Base-by-base conservation (phyloP, 2,888 invertebrate genomes). In the Bembecia ichneumoniformis region DNA sequence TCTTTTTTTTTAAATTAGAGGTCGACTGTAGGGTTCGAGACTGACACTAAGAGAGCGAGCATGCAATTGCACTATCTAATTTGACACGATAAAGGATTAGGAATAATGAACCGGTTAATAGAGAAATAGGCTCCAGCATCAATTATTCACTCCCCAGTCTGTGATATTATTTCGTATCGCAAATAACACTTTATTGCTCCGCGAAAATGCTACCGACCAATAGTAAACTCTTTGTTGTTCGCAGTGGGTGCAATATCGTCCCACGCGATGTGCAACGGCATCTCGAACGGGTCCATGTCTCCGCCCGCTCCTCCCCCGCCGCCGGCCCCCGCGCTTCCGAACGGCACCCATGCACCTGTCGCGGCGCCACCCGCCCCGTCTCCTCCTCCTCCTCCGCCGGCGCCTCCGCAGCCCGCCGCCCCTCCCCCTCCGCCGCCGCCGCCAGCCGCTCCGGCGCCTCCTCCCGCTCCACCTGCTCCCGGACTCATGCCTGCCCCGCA, bases 401-500 rank as follows among this genome's bases (percentile, higher is more conserved):
- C 86, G 20, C 82, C 84, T 3, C 82, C 88, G 35, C 87, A 82
- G 16, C 84, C 88, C 7, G 79, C 84, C 11, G 69, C 81, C 14
- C 73, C 79, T 48, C 87, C 90, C 48, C 80, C 91, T 17, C 77
- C 87, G 7, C 84, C 83, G n/a, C 78, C 88, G 9, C 77, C 86
- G 28, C 87, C 89, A 1, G 79, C 80, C 50, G 77, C 82, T 66
- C 56, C 81, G 75, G 47, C 83, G 82, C 43, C 86, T 71, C 65
- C 93, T n/a, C 92, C 93, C 1, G 91, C 93, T 11, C 96, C 96
- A 0, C 95, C 96, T 7, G 93, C 94, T 1, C 94, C 95, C 1
- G 93, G 93, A 2, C 89, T 89, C 63, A 92, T 94, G 90, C 87
- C 89, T 71, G 90, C 90, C 16, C 93, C 93, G 16, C 93, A 93